Base-by-base conservation (phyloP, 92 coral and sea anemone genomes). In the Metridium senile region DNA sequence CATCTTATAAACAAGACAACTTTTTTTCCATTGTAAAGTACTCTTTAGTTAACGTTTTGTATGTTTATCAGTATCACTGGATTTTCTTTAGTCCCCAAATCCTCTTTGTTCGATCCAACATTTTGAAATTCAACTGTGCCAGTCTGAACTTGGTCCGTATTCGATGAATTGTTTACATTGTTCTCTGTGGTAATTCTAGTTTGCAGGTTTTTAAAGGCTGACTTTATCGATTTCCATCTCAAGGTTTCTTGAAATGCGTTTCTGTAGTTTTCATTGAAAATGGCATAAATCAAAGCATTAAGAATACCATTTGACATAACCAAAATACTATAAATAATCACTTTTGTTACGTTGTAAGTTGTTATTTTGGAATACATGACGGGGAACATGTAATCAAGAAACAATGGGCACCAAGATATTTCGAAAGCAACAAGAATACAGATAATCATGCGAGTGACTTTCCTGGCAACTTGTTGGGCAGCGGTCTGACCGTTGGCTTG, bases 361-460 rank as follows among this genome's bases (percentile, higher is more conserved):
- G 2, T 16, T 21, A 3, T 19, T 54, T 21, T 3, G 25, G 4
- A 9, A 20, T 13, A 63, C 6, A 63, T 8, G 27, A 0, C 1
- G 9, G 10, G 69, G n/a, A 63, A 63, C 1, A 63, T 31, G 23
- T 63, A 63, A 28, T 6, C 33, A 20, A 63, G 27, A 19, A 82
- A 67, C 1, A 26, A 17, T 30, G 86, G 81, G 18, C 74, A 46
- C 86, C 80, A 74, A 11, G 81, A 82, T 16, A 59, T 2, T 6
- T 74, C 78, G 17, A 82, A 82, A 0, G 70, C 68, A 9, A 68
- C 33, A 0, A 75, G 22, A 27, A 82, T 59, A 17, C 81, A 27
- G 33, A 75, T 31, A 32, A 82, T 74, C 81, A 75, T 82, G 7
- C 67, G 30, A 4, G 81, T 82, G 71, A 82, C 66, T 75, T 75